phyloP scores from a whole-genome alignment of 2,797 vertebrate genomes.

The Petrocephalus sullivani region DNA sequence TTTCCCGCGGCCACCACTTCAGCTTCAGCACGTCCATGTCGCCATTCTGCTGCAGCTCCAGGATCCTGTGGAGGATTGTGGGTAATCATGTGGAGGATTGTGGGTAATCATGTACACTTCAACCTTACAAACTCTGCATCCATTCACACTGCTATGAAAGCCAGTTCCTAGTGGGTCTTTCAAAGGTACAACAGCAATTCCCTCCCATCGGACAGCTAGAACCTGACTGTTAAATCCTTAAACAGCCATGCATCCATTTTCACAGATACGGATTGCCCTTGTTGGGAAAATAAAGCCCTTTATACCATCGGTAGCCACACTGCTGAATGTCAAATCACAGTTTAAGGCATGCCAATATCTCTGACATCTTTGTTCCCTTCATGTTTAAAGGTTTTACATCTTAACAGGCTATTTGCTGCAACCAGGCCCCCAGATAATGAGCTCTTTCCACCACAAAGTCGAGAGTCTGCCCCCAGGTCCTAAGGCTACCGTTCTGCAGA shows the following conservation, averaged over 20 bases:
- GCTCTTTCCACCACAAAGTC: not conserved
- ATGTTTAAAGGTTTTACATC: conserved; percentile 13
- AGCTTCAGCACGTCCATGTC: conserved; percentile 95
- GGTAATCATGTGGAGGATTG: conserved; percentile 3
- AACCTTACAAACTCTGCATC: not conserved
- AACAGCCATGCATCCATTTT: not conserved
- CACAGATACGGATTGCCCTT: not conserved
- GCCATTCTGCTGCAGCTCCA: conserved; percentile 95
- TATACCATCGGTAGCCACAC: not conserved
- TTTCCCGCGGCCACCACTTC: conserved; percentile 96
- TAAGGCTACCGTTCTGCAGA: not conserved
- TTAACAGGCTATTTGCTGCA: conserved; percentile 3
- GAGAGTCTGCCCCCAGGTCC: not conserved
- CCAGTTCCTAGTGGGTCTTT: not conserved
- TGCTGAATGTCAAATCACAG: conserved; percentile 7
- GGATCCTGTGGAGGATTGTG: conserved; percentile 66
- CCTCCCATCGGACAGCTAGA: not conserved
- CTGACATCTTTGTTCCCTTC: not conserved
- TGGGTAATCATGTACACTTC: conserved; percentile 11
- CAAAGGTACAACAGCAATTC: conserved; percentile 26
- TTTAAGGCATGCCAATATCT: not conserved
- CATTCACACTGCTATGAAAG: not conserved
- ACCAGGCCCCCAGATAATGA: not conserved
- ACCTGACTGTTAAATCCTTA: conserved; percentile 8
- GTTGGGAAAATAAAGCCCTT: not conserved